Base-by-base conservation (phyloP, 2,113 vertebrate species). In the Lutjanus erythropterus region DNA sequence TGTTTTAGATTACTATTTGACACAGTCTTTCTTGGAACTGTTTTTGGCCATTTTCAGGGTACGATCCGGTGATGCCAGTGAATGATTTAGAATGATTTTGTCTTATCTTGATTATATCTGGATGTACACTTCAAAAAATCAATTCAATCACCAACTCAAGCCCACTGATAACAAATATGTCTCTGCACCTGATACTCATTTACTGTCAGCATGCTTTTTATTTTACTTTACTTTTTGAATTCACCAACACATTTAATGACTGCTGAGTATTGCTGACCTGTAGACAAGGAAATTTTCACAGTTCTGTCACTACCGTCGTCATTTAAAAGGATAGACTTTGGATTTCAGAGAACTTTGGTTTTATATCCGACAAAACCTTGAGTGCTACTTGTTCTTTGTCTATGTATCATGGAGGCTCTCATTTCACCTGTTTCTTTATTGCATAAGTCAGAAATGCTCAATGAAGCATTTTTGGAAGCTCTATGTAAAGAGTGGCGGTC, bases 361-460 rank as follows among this genome's bases (percentile, higher is more conserved):
- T 65, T 49, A 31, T 53, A 25, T 44, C n/a, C 12, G 12, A 47
- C 42, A 9, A 49, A 49, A n/a, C 5, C 2, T 25, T 62, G 15
- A 21, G 3, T 68, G 18, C 7, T 27, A 10, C 2, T 8, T 19
- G 31, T 59, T 50, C 19, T 47, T 47, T 58, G 0, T 60, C 6
- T 37, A 5, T 72, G 2, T 31, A 19, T 14, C 16, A 7, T 23
- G 4, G 8, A 62, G 23, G 66, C 67, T 76, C 55, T 87, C 67
- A 73, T 69, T 77, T 80, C 68, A 64, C 23, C 25, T 10, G 6
- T 9, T 35, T 16, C 31, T 42, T 29, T 52, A 1, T 25, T 68
- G 2, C 12, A 4, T 1, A 31, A 4, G 11, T 67, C 15, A 18
- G 23, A 35, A 39, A 59, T 69, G 7, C 10, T 52, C 14, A 4